These are phyloP conservation scores for Apotomis capreana DNA, from an alignment of 2,888 invertebrate genomes.

Conservation along the genomic window DNA sequence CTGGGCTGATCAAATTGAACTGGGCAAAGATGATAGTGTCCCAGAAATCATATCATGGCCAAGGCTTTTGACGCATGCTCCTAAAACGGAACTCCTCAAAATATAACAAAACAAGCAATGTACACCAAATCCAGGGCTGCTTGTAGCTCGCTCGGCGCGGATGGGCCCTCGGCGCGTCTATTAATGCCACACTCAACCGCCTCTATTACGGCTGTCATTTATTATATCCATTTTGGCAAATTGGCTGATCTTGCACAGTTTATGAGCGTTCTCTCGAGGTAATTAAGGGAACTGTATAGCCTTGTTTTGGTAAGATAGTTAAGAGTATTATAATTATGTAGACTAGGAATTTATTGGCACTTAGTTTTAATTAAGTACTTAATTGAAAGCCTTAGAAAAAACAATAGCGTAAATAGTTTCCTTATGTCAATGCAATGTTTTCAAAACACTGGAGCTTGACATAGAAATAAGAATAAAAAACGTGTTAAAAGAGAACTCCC, in stretches of 20 bases:
- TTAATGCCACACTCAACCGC: conserved; percentile 82
- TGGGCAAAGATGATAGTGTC: too few species aligned
- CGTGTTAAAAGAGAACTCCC: too few species aligned
- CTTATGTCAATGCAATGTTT: neutral
- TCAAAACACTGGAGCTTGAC: neutral
- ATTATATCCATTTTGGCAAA: conserved; percentile 82
- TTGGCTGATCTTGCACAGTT: conserved; percentile 72
- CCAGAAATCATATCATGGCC: too few species aligned
- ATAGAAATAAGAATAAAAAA: conserved; percentile 35
- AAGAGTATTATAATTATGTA: conserved; percentile 39
- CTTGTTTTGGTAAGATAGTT: conserved; percentile 42
- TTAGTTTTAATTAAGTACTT: conserved; percentile 28
- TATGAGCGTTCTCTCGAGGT: conserved; percentile 48
- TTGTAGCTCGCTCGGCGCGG: conserved; percentile 14
- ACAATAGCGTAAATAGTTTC: neutral
- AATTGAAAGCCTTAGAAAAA: conserved; percentile 10
- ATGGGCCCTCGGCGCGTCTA: conserved; percentile 64
- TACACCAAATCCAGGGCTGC: conserved; percentile 16
- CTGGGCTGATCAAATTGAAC: too few species aligned
- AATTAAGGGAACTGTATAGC: conserved; percentile 59
- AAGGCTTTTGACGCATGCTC: neutral
- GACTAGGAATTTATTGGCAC: conserved; percentile 38
- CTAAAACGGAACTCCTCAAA: neutral
- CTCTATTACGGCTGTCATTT: conserved; percentile 82
- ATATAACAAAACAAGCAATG: conserved; percentile 26